Conservation (phyloP, 2,113 vertebrate genomes). For the Phalacrocorax aristotelis region DNA sequence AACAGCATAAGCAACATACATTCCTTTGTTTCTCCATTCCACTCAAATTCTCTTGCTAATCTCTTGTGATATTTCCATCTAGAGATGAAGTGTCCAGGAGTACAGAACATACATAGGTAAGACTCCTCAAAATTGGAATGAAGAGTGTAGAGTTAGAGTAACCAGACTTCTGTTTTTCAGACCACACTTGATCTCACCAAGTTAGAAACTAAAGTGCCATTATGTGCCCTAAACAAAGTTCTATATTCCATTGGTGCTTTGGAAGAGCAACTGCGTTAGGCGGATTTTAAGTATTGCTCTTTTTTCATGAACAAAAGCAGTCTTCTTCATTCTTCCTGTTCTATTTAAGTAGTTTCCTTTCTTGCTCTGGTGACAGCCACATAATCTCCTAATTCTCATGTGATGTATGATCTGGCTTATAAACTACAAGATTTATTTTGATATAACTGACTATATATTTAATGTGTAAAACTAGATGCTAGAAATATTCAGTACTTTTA, state of each 20-base stretch:
- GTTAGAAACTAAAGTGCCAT: background rate
- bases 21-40: background rate
- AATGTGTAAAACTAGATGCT: background rate
- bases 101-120: background rate
- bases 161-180: background rate
- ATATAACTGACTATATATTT: background rate
- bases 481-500: background rate
- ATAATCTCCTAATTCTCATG: background rate
- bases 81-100: background rate
- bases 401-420: background rate
- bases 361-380: background rate
- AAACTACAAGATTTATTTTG: background rate
- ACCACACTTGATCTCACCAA: background rate
- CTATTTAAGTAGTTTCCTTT: background rate
- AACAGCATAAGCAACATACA: background rate
- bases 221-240: background rate
- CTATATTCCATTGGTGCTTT: background rate
- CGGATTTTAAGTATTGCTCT: background rate
- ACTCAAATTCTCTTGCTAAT: background rate
- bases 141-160: background rate
- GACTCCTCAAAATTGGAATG: background rate
- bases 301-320: background rate
- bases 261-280: background rate
- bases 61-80: background rate
- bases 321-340: background rate